Evolutionary conservation across 1,140 invertebrate genomes (phyloP).

Genomic region (Vollenhovia emeryi): DNA sequence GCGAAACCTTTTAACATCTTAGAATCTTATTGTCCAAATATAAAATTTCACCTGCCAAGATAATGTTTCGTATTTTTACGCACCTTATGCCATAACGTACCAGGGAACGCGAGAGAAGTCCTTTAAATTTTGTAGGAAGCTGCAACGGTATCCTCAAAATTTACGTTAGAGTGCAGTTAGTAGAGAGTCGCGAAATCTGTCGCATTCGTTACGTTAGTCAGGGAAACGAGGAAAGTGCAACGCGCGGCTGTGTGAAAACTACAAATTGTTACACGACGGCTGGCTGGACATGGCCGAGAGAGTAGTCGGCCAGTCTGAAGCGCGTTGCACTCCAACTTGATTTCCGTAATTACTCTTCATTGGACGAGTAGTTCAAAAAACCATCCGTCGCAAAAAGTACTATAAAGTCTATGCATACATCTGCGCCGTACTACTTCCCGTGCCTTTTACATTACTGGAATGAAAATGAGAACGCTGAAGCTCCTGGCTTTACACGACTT

Average conservation of each 20-base stretch:
- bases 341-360: conserved; percentile 48
- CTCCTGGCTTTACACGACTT: neutral
- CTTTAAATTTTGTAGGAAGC: conserved; percentile 24
- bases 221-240: conserved; percentile 24
- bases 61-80: conserved; percentile 22
- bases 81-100: neutral
- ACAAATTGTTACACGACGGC: conserved; percentile 52
- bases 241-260: conserved; percentile 25
- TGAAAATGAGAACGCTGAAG: conserved; percentile 5
- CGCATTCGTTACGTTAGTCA: conserved; percentile 26
- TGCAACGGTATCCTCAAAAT: conserved; percentile 33
- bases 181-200: conserved; percentile 23
- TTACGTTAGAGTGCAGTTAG: conserved; percentile 19
- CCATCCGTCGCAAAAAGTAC: conserved; percentile 13
- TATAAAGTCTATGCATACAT: neutral
- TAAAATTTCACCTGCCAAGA: neutral
- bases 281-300: conserved; percentile 1
- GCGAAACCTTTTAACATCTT: conserved; percentile 22
- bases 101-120: too few species aligned
- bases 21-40: neutral
- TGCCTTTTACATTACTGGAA: neutral
- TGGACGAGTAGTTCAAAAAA: conserved; percentile 42
- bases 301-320: conserved; percentile 35
- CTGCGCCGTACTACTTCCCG: too few species aligned
- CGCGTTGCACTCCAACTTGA: conserved; percentile 40